Base-by-base conservation (phyloP, 2,797 vertebrate species). In the Gymnoscopelus microlampas region DNA sequence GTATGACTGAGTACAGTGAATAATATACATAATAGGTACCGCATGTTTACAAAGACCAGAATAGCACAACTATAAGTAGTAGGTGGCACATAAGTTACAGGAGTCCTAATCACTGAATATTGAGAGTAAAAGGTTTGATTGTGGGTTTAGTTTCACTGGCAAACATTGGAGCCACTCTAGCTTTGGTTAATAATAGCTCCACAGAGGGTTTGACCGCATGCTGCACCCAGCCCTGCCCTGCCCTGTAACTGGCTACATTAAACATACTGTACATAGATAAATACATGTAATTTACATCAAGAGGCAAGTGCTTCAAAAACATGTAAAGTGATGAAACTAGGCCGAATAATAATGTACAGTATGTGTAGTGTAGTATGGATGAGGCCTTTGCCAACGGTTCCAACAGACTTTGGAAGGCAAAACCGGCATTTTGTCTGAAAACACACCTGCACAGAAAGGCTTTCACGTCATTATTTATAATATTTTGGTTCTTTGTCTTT, bases 121-220 rank as follows among this genome's bases (percentile, higher is more conserved):
- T 15, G 64, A 44, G 15, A 13, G 7, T 11, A 1, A 26, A 5
- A 39, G 35, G 49, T 3, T 12, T 54, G 55, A 76, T 67, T 69
- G 48, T 66, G 39, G 53, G 50, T 74, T 0, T 63, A 48, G 48
- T 57, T 35, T 2, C 32, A 53, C 49, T 10, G 3, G 59, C 3
- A 35, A 0, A 61, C 4, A 58, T 10, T 23, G 0, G 19, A 49
- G 39, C 71, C 63, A 23, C 70, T 58, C 64, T 69, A 81, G 24
- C 5, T 48, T 14, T 6, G 66, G 53, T 62, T 91, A 86, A 88
- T 86, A 84, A 83, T 86, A 91, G 86, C 74, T 63, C 15, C 61
- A 8, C 39, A 7, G n/a, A 49, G 73, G 3, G 59, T 69, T 14
- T 61, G 57, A 74, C 78, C 75, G 54, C 78, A 60, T 10, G 8